Evolutionary conservation across 2,888 invertebrate genomes (phyloP).

Genomic region (Trichopoda pennipes): DNA sequence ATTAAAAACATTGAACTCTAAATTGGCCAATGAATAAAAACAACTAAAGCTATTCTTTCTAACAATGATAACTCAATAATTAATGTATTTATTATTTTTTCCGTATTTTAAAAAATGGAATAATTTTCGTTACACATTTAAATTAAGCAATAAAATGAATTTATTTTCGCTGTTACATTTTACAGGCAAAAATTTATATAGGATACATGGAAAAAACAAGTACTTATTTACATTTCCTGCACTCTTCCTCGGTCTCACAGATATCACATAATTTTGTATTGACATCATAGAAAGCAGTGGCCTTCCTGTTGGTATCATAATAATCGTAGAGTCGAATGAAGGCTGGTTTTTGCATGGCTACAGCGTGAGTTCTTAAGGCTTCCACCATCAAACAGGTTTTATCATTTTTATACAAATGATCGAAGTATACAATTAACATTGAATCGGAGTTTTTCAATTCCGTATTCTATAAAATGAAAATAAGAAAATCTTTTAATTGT

Average conservation of each 20-base stretch:
- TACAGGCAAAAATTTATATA: no score
- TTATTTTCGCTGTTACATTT: no score
- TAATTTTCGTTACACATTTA: neutral
- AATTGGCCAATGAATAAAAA: no score
- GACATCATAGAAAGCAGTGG: constrained; percentile 75
- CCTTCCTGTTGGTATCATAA: constrained; percentile 87
- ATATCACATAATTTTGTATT: constrained; percentile 86
- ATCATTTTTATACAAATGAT: constrained; percentile 84
- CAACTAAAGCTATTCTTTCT: no score
- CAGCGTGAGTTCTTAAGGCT: constrained; percentile 90
- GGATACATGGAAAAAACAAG: no score
- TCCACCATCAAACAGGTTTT: constrained; percentile 90
- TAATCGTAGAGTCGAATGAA: constrained; percentile 93
- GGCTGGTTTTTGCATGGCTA: constrained; percentile 92
- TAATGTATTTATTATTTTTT: no score
- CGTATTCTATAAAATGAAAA: constrained; percentile 81
- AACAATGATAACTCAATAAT: no score
- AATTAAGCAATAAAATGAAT: no score
- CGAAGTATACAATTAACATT: constrained; percentile 87
- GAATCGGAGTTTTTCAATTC: constrained; percentile 86
- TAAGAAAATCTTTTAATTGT: neutral
- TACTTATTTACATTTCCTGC: neutral
- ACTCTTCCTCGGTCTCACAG: constrained; percentile 84
- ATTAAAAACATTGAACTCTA: no score
- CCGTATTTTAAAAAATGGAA: neutral